These are phyloP conservation scores for Hyposoter didymator DNA, from an alignment of 2,888 invertebrate genomes.

Conservation along the genomic window DNA sequence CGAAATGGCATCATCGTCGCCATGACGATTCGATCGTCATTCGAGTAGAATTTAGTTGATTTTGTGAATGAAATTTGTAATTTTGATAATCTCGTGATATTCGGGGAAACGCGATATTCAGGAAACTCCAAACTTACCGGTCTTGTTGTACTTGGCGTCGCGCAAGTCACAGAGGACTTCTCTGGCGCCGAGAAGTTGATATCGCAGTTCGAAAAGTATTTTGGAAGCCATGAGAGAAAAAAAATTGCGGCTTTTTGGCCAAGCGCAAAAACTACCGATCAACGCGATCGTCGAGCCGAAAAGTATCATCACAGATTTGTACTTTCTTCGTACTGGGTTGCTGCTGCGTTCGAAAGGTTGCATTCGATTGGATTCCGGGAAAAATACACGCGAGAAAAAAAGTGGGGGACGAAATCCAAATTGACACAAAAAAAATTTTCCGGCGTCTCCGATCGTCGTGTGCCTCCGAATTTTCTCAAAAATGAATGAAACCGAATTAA, in stretches of 20 bases:
- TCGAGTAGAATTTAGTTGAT: not conserved
- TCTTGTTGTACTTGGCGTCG: conserved; percentile 86
- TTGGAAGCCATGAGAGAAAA: conserved; percentile 85
- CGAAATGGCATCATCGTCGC: too few relatives aligned
- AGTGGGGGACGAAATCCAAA: not conserved
- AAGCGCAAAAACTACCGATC: conserved; percentile 67
- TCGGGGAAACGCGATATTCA: not conserved
- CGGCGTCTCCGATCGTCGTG: too few relatives aligned
- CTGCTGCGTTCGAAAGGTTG: conserved; percentile 26
- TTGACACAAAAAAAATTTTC: too few relatives aligned
- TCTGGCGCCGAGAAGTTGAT: conserved; percentile 87
- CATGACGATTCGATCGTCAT: not conserved
- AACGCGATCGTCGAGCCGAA: conserved; percentile 69
- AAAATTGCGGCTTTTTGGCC: conserved; percentile 85
- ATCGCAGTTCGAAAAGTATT: conserved; percentile 79
- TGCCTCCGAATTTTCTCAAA: too few relatives aligned
- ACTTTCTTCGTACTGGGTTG: conserved; percentile 53
- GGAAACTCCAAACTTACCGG: conserved; percentile 81
- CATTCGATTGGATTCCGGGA: conserved; percentile 55
- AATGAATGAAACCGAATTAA: too few relatives aligned
- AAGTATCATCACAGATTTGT: conserved; percentile 65
- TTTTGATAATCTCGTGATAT: not conserved
- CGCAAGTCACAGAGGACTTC: conserved; percentile 87
- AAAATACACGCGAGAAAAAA: not conserved
- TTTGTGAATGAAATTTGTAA: not conserved